Conservation (phyloP, 53 echinoderm and acorn worm species). For the Holothuria leucospilota region DNA sequence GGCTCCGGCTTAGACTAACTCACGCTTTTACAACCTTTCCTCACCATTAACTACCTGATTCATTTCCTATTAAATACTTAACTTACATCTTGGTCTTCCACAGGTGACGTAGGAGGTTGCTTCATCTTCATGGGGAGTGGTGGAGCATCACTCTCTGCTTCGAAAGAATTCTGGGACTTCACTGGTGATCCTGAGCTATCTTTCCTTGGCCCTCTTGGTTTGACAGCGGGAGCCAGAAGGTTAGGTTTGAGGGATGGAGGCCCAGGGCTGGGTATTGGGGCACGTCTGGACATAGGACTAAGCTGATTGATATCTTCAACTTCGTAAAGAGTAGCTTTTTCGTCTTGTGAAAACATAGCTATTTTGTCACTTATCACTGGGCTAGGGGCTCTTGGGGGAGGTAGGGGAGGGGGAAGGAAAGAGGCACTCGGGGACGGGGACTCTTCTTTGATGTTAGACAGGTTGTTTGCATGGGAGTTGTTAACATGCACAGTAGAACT, state of each 20-base stretch:
- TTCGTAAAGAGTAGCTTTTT: background rate
- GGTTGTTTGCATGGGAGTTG: conserved; percentile 4
- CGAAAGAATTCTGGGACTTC: background rate
- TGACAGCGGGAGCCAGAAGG: too few relatives aligned
- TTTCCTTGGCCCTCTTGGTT: background rate
- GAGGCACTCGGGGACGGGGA: conserved; percentile 9
- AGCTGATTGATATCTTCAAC: conserved; percentile 6
- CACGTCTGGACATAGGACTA: conserved; percentile 37
- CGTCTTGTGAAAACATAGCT: background rate
- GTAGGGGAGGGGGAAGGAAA: conserved; percentile 19
- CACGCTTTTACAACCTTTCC: too few relatives aligned
- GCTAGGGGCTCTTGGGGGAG: conserved; percentile 30
- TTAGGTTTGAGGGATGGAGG: too few relatives aligned
- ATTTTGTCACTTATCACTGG: background rate
- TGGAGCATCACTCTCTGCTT: background rate
- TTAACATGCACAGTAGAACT: background rate
- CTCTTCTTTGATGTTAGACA: background rate
- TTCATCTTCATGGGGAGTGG: conserved; percentile 12
- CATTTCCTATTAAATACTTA: too few relatives aligned
- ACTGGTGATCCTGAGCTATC: background rate
- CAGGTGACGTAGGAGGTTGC: too few relatives aligned
- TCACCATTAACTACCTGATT: too few relatives aligned
- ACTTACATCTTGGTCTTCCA: conserved; percentile 23
- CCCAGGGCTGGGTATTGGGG: conserved; percentile 21
- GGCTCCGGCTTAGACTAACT: too few relatives aligned